A percentile compares a stretch with the other conserved stretches of the same genome.
Evolutionary conservation across 1,140 invertebrate genomes (phyloP).

Genomic region (Argopecten irradians): DNA sequence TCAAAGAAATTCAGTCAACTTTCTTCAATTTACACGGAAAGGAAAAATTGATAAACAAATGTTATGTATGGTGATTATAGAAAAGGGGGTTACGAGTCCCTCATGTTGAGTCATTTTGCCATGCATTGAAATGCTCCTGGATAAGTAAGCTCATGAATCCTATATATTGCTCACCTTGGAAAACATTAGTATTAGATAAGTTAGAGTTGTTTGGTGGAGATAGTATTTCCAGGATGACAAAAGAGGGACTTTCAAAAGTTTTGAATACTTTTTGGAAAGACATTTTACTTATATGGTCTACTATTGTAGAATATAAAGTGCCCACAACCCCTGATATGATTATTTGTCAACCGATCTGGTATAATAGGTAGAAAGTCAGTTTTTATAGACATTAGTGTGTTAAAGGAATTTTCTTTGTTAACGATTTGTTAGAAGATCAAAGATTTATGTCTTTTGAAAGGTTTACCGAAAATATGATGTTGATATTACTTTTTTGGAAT

Average conservation of each 20-base stretch:
- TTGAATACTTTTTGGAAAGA: slow-evolving; percentile 19
- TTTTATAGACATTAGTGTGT: not conserved
- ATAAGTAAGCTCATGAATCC: not conserved
- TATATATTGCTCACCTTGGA: not conserved
- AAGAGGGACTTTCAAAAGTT: not conserved
- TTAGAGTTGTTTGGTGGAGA: not conserved
- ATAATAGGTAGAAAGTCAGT: slow-evolving; percentile 4
- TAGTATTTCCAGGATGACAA: slow-evolving; percentile 4
- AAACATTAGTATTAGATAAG: not conserved
- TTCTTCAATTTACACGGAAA: not conserved
- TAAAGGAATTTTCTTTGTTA: not conserved
- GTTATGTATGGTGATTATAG: not conserved
- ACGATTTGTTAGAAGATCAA: not conserved
- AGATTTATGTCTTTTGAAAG: too few relatives aligned
- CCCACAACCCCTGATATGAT: slow-evolving; percentile 12
- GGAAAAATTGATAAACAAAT: not conserved
- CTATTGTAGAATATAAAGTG: not conserved
- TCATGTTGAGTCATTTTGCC: not conserved
- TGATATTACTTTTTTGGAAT: too few relatives aligned
- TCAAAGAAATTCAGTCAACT: not conserved
- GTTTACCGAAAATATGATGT: too few relatives aligned
- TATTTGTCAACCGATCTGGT: not conserved
- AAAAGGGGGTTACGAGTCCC: not conserved
- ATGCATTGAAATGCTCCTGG: not conserved
- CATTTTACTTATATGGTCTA: not conserved